Evolutionary conservation across 2,113 vertebrate species (phyloP), one percentile per base, ranked within the genome.

Genomic region (Gambusia affinis): DNA sequence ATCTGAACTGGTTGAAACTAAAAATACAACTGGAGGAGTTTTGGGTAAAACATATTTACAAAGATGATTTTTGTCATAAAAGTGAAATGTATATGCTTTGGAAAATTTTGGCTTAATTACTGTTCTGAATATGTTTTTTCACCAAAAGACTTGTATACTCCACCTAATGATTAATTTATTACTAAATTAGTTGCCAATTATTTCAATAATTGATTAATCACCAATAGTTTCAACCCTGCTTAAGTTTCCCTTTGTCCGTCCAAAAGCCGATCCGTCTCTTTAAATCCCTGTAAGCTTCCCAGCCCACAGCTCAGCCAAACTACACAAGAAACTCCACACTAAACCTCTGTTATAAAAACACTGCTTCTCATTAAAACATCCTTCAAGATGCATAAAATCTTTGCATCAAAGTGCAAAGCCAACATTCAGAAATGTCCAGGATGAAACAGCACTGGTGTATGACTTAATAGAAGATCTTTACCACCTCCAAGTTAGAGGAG

Each of bases 361-460:
- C 10, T 31, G 57, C 12, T 19, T 67, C 61, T 70, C 65, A 24
- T 66, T 60, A 54, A 66, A 64, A 60, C 60, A 31, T 33, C 64
- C 39, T 42, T 28, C 47, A 19, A 57, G 44, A 47, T 17, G 5
- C 31, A 64, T 44, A 57, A 37, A 29, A 68, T 31, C 4, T 72
- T 64, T 61, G 35, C 35, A 54, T 68, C 31, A 62, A 72, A 61
- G 15, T n/a, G 24, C 39, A 80, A 71, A 62, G 37, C 17, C 63
- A 24, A 70, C n/a, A 30, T 47, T 47, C 17, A 19, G 17, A 47
- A 19, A 47, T 3, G 4, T 51, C 28, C 42, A 8, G 47, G n/a
- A 63, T 17, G n/a, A 63, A 37, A 63, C 30, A 62, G 57, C 7
- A 8, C 42, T 51, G 22, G 51, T 7, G 17, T 57, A 3, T 8